Evolutionary conservation across 1,140 invertebrate species (phyloP).

Genomic region (Drosophila grimshawi): DNA sequence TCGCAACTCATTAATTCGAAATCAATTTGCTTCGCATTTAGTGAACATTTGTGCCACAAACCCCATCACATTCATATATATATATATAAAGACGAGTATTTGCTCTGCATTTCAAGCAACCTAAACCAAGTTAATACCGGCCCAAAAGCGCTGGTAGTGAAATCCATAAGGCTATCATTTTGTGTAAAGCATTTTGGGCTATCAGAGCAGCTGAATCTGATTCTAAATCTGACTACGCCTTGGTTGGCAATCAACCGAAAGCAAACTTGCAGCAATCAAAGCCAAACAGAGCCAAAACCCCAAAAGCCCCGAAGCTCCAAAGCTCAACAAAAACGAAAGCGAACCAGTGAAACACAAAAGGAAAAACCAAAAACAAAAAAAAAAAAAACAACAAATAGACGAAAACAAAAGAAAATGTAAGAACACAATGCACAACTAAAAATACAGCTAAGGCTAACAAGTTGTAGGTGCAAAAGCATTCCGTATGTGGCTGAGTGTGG

Average conservation of each 20-base stretch:
- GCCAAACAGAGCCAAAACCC: slow-evolving; percentile 59
- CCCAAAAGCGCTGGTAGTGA: slow-evolving; percentile 3
- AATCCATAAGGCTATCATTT: slow-evolving; percentile 62
- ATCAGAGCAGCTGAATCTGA: slow-evolving; percentile 58
- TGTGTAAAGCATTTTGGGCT: slow-evolving; percentile 63
- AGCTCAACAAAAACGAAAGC: slow-evolving; percentile 31
- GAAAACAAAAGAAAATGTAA: background rate
- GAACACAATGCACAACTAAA: slow-evolving; percentile 47
- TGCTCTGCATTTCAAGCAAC: background rate
- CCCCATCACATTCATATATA: background rate
- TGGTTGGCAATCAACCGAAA: slow-evolving; percentile 60
- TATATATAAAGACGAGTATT: background rate
- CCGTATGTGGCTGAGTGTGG: background rate
- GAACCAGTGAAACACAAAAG: slow-evolving; percentile 28
- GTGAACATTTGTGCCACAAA: background rate
- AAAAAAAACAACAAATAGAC: slow-evolving; percentile 18
- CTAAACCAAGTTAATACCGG: slow-evolving; percentile 21
- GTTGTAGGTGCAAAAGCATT: slow-evolving; percentile 42
- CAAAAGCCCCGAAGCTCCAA: slow-evolving; percentile 30
- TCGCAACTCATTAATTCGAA: background rate
- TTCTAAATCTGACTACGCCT: slow-evolving; percentile 33
- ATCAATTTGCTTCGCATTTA: background rate
- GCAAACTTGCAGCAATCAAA: slow-evolving; percentile 78
- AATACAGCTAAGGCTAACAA: slow-evolving; percentile 18
- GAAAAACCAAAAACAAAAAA: slow-evolving; percentile 35